Base-by-base conservation (phyloP, 2,113 vertebrate genomes). In the Nansenia antarctica region DNA sequence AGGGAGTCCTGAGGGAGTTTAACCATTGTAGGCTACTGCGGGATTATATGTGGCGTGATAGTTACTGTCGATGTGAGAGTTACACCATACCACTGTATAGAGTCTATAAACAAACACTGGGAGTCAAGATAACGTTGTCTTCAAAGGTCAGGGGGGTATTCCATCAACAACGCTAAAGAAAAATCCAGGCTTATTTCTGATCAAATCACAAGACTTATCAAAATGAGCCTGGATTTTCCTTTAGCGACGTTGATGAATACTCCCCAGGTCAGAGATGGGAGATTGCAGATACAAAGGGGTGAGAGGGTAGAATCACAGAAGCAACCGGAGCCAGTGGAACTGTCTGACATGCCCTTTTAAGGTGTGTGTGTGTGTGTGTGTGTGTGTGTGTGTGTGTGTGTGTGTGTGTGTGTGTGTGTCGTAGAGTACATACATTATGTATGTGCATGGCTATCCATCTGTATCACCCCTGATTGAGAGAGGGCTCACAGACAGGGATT, bases 331-430 rank as follows among this genome's bases (percentile, higher is more conserved):
- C 47, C 45, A 60, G 62, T 68, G 31, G 4, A 70, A 27, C 6
- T 8, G 53, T 58, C 26, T 27, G 63, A 76, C 74, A 74, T 85
- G 68, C 65, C 83, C 83, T 88, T 89, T 85, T 78, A 52, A 71
- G 73, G 47, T 74, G 65, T 45, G 52, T 58, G 62, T 71, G 42
- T 37, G n/a, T n/a, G n/a, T n/a, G n/a, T n/a, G n/a, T n/a, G n/a
- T n/a, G n/a, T n/a, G n/a, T n/a, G n/a, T n/a, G n/a, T n/a, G n/a
- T n/a, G n/a, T n/a, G n/a, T n/a, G n/a, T n/a, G n/a, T n/a, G n/a
- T n/a, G n/a, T n/a, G n/a, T n/a, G n/a, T n/a, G n/a, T n/a, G n/a
- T n/a, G n/a, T n/a, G n/a, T n/a, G n/a, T n/a, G n/a, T n/a, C n/a
- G n/a, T n/a, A n/a, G n/a, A n/a, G n/a, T n/a, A n/a, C n/a, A n/a